These are phyloP conservation scores for Hyperoplus lanceolatus DNA, from an alignment of 2,797 vertebrate genomes.

Conservation along the genomic window DNA sequence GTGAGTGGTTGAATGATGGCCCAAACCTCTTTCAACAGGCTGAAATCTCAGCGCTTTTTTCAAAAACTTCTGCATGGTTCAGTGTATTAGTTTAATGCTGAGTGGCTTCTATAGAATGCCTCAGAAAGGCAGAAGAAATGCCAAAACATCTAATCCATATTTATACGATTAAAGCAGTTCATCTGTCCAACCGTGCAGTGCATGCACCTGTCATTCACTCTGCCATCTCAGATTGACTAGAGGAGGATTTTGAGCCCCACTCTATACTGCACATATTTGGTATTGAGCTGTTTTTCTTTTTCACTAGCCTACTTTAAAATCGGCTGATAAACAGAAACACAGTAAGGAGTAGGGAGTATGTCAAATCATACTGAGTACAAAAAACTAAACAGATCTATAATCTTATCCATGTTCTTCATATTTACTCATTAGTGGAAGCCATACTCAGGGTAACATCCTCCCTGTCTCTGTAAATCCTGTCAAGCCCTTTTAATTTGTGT, in stretches of 20 bases:
- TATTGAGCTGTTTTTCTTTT: slow-evolving; percentile 10
- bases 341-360: not conserved
- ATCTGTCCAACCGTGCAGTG: slow-evolving; percentile 18
- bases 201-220: slow-evolving; percentile 22
- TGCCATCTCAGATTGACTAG: slow-evolving; percentile 4
- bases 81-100: slow-evolving; percentile 63
- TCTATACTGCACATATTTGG: not conserved
- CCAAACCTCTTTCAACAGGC: slow-evolving; percentile 49
- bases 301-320: slow-evolving; percentile 3
- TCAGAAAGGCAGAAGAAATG: slow-evolving; percentile 44
- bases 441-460: slow-evolving; percentile 46
- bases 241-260: slow-evolving; percentile 13
- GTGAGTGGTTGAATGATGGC: slow-evolving; percentile 46
- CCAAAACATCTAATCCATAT: slow-evolving; percentile 61
- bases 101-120: slow-evolving; percentile 43
- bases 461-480: slow-evolving; percentile 46
- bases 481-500: slow-evolving; percentile 34
- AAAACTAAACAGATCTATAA: slow-evolving; percentile 9
- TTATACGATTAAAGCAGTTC: slow-evolving; percentile 33
- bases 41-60: slow-evolving; percentile 62
- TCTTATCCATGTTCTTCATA: slow-evolving; percentile 32
- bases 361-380: slow-evolving; percentile 23
- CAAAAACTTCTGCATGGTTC: slow-evolving; percentile 51
- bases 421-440: slow-evolving; percentile 41
- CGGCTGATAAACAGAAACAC: slow-evolving; percentile 34